Evolutionary conservation across 2,888 invertebrate genomes (phyloP), one percentile per base, ranked within the genome.

Genomic region (Lumbricus terrestris): DNA sequence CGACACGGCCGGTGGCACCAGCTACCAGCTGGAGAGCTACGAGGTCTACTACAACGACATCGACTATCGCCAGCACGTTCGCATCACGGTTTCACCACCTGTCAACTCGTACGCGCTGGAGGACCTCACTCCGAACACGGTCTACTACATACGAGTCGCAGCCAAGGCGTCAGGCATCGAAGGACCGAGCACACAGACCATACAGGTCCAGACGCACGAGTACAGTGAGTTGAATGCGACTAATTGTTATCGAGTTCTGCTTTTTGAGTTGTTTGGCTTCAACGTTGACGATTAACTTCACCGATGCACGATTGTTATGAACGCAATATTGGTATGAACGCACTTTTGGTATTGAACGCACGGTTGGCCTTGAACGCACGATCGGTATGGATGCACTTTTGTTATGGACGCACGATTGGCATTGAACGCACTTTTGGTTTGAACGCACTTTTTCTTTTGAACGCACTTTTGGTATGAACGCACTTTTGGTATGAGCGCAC

Each of bases 101-200:
- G 82, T 83, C 13, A 91, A 40, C 82, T 85, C 88, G 42, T 98
- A 98, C 96, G 97, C 97, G 37, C 96, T 99, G 93, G 97, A 97
- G 93, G 97, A 97, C 90, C 96, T 99, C 88, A 98, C 98, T 95
- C 99, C 99, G 69, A 98, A 98, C 96, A 99, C 98, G 23, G 95
- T 98, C 93, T 99, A 99, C 96, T 98, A 98, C 96, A 97, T 99
- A 94, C 98, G 98, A 97, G 96, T 99, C 93, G 98, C 98, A 29
- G 99, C 99, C 91, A 96, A 97, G 93, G 98, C 98, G 33, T 97
- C 96, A 97, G 92, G 93, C 23, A 99, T 99, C 23, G 98, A 98
- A 95, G 91, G 91, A 37, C 98, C 98, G 42, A 97, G 98, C 90
- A 98, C 98, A n/a, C 98, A 98, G 82, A 97, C 98, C 29, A 97